These are phyloP conservation scores for Antechinus stuartii DNA, from an alignment of 2,113 vertebrate genomes.

Conservation along the genomic window DNA sequence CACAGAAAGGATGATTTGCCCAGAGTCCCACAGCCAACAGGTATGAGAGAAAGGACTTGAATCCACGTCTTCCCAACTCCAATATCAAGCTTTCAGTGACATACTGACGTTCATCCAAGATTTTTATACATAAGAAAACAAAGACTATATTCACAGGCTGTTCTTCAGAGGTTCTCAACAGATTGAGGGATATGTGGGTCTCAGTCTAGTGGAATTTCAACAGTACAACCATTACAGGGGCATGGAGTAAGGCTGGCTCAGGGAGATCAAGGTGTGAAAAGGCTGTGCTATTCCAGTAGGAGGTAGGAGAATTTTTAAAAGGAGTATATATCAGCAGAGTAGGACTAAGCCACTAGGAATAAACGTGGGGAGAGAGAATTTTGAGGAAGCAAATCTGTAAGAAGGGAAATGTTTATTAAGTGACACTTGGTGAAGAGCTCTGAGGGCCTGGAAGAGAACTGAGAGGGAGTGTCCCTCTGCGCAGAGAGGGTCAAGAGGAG, in stretches of 20 bases:
- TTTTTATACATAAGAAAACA: neutral
- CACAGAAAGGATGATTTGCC: neutral
- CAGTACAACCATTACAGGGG: neutral
- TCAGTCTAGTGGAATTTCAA: neutral
- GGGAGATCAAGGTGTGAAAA: conserved; percentile 16
- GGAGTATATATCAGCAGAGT: neutral
- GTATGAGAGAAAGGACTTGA: neutral
- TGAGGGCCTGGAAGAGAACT: neutral
- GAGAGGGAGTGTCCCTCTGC: neutral
- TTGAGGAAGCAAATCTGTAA: neutral
- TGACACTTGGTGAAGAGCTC: neutral
- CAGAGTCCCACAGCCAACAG: neutral
- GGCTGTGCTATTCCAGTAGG: conserved; percentile 23
- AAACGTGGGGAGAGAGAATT: neutral
- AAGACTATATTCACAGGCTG: conserved; percentile 2
- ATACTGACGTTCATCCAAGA: neutral
- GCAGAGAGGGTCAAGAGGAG: neutral
- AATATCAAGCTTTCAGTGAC: neutral
- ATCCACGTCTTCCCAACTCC: neutral
- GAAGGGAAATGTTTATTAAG: neutral
- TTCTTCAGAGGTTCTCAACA: conserved; percentile 31
- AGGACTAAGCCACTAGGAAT: neutral
- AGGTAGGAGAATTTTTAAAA: neutral
- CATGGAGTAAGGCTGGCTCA: neutral
- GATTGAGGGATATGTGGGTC: conserved; percentile 3